Percentiles rank a stretch among this genome's conserved stretches.
Evolutionary conservation across 2,113 vertebrate genomes (phyloP).

Genomic region (Haemorhous mexicanus): DNA sequence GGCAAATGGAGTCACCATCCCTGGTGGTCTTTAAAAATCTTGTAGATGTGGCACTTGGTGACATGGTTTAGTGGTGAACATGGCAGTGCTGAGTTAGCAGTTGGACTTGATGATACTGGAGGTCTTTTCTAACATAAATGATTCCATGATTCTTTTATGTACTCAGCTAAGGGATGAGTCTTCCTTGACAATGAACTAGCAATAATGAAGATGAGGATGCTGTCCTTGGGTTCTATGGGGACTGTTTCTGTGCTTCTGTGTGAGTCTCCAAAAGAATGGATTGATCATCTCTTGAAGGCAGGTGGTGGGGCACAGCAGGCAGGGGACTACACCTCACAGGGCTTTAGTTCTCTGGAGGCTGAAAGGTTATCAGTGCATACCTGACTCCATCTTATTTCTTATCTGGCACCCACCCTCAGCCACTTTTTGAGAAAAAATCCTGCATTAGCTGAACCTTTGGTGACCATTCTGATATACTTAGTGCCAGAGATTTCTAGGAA

Average conservation of each 20-base stretch:
- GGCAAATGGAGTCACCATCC: neutral
- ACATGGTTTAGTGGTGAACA: neutral
- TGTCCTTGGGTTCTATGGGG: neutral
- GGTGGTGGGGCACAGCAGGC: neutral
- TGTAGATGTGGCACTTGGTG: neutral
- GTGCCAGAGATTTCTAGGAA: neutral
- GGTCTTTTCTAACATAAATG: neutral
- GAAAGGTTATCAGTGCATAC: neutral
- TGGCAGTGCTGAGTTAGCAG: neutral
- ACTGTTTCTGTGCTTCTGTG: neutral
- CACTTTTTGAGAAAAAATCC: neutral
- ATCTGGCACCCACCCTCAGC: neutral
- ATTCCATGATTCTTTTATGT: neutral
- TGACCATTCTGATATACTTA: neutral
- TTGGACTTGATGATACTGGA: neutral
- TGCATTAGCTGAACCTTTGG: neutral
- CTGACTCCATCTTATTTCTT: neutral
- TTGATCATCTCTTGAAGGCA: neutral
- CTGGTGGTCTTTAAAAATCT: neutral
- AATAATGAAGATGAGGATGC: neutral
- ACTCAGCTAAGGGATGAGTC: neutral
- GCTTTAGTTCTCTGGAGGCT: neutral
- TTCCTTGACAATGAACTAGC: neutral
- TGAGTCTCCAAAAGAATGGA: neutral
- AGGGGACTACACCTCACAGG: neutral